Percentiles rank a stretch among this genome's conserved stretches.
Conservation (phyloP, 2,888 invertebrate species). For the Thalpophila matura region DNA sequence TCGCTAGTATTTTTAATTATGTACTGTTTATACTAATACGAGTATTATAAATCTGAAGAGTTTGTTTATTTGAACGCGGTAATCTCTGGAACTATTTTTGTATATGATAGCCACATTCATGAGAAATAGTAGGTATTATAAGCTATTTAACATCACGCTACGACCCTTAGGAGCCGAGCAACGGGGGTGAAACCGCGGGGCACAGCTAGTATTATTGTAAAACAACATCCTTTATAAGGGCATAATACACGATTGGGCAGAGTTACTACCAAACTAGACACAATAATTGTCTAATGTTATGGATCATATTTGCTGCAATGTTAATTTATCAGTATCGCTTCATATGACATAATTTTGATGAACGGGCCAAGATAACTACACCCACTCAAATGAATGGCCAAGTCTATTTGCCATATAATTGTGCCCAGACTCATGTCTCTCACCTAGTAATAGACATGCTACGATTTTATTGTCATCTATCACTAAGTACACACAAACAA, state of each 20-base stretch:
- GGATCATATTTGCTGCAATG: slow-evolving; percentile 8
- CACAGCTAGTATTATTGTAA: too few relatives aligned
- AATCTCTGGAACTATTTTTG: too few relatives aligned
- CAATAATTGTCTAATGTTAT: slow-evolving; percentile 15
- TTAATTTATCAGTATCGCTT: slow-evolving; percentile 25
- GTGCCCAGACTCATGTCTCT: slow-evolving; percentile 16
- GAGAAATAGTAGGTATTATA: too few relatives aligned
- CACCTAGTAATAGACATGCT: slow-evolving; percentile 1
- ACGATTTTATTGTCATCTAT: background rate
- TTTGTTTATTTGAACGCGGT: too few relatives aligned
- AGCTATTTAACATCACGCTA: too few relatives aligned
- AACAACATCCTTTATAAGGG: too few relatives aligned
- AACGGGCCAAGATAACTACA: slow-evolving; percentile 29
- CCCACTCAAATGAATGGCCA: slow-evolving; percentile 24
- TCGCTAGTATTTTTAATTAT: too few relatives aligned
- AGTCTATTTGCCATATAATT: slow-evolving; percentile 45
- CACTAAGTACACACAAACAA: background rate
- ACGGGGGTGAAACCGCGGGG: too few relatives aligned
- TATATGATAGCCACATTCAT: too few relatives aligned
- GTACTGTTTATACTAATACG: too few relatives aligned
- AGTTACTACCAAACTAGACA: slow-evolving; percentile 1
- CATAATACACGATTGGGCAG: slow-evolving; percentile 13
- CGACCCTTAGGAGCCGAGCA: too few relatives aligned
- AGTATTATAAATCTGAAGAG: too few relatives aligned
- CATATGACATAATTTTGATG: slow-evolving; percentile 31